A percentile compares a stretch with the other conserved stretches of the same genome.
Evolutionary conservation across 2,888 invertebrate species (phyloP).

Genomic region (Sceliomorpha sp.): DNA sequence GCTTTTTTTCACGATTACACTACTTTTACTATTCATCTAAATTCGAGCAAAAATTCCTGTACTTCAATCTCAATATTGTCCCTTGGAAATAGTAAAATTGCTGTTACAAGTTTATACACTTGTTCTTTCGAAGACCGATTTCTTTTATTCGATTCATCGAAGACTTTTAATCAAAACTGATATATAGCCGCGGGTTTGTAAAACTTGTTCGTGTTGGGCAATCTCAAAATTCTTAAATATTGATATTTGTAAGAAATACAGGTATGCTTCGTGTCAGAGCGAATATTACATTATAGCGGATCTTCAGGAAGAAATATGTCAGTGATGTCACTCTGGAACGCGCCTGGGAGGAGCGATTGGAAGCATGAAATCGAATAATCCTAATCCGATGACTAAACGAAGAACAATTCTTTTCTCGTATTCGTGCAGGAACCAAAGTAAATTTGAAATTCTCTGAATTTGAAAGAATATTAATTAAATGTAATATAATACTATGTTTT

Average conservation of each 20-base stretch:
- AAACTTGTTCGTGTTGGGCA: constrained; percentile 23
- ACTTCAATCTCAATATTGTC: too few species aligned
- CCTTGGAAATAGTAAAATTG: too few species aligned
- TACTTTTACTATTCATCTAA: too few species aligned
- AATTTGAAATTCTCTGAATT: constrained; percentile 19
- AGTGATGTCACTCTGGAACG: constrained; percentile 48
- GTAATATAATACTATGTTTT: constrained; percentile 29
- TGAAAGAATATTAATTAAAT: not conserved
- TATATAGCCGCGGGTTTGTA: too few species aligned
- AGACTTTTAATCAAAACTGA: too few species aligned
- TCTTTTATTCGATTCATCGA: too few species aligned
- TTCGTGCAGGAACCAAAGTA: constrained; percentile 1
- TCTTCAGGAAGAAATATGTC: constrained; percentile 40
- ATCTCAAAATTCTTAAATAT: constrained; percentile 6
- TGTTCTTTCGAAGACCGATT: too few species aligned
- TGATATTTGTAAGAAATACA: constrained; percentile 1
- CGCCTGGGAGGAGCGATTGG: constrained; percentile 41
- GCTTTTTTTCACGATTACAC: too few species aligned
- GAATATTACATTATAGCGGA: constrained; percentile 6
- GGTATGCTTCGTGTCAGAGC: constrained; percentile 1
- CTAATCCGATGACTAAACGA: constrained; percentile 35
- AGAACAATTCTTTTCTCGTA: constrained; percentile 4
- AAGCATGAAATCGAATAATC: constrained; percentile 46
- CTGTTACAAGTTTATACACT: too few species aligned
- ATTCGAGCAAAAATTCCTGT: too few species aligned